These are phyloP conservation scores for Volucella zonaria DNA, from an alignment of 2,888 invertebrate species.

Conservation along the genomic window DNA sequence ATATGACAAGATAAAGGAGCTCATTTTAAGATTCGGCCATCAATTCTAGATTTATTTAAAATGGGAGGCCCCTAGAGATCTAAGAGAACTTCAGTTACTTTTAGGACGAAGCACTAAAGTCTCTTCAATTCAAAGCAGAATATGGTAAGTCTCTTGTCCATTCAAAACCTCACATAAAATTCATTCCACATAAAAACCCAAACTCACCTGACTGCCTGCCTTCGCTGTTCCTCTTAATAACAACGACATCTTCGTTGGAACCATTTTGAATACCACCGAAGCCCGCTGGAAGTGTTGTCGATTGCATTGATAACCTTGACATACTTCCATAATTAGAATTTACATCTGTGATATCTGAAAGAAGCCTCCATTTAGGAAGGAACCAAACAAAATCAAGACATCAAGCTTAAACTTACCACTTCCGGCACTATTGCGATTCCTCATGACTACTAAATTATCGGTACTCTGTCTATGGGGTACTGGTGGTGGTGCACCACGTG, in stretches of 20 bases:
- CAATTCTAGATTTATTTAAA: no score
- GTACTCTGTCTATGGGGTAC: conserved; percentile 83
- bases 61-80: no score
- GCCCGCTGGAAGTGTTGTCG: conserved; percentile 79
- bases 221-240: conserved; percentile 80
- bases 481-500: conserved; percentile 85
- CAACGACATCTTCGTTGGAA: conserved; percentile 79
- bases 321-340: conserved; percentile 78
- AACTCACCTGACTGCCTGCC: conserved; percentile 80
- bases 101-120: no score
- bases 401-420: conserved; percentile 76
- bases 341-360: conserved; percentile 77
- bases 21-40: no score
- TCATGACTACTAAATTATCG: conserved; percentile 79
- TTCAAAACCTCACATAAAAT: background rate
- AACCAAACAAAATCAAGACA: background rate
- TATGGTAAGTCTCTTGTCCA: no score
- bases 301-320: conserved; percentile 76
- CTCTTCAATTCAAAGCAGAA: no score
- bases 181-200: conserved; percentile 11
- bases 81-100: no score
- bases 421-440: conserved; percentile 79
- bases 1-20: background rate
- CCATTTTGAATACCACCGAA: conserved; percentile 79
- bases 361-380: background rate